Conservation (phyloP, 2,797 vertebrate species). For the Clangula hyemalis region DNA sequence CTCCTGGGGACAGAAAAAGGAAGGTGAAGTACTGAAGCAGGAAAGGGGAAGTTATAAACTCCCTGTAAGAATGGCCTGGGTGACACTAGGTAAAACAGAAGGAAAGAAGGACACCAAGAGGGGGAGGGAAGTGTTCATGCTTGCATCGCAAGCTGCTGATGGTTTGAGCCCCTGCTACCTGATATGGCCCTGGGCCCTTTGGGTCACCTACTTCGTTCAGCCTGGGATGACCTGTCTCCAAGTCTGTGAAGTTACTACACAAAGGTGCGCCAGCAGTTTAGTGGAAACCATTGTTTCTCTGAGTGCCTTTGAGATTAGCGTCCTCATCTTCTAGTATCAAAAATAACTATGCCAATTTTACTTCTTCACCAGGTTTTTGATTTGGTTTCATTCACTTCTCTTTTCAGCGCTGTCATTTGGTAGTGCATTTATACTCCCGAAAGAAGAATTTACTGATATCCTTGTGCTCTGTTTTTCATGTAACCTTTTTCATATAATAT, state of each 20-base stretch:
- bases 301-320: not conserved
- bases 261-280: not conserved
- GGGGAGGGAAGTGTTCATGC: fast-evolving
- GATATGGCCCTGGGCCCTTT: not conserved
- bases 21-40: not conserved
- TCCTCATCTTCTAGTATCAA: not conserved
- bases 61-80: not conserved
- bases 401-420: not conserved
- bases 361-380: not conserved
- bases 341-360: not conserved
- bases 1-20: not conserved
- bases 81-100: not conserved
- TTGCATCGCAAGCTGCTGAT: not conserved
- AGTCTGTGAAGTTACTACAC: not conserved
- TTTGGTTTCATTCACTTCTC: not conserved
- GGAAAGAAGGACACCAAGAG: not conserved
- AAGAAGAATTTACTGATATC: not conserved
- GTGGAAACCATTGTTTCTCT: not conserved
- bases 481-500: not conserved
- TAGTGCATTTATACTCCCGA: not conserved
- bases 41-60: not conserved
- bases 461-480: not conserved
- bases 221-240: not conserved
- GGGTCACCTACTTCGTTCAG: not conserved
- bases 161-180: not conserved